Evolutionary conservation across 2,888 invertebrate species (phyloP), one percentile per base, ranked within the genome.

Genomic region (Dexiosoma caninum): DNA sequence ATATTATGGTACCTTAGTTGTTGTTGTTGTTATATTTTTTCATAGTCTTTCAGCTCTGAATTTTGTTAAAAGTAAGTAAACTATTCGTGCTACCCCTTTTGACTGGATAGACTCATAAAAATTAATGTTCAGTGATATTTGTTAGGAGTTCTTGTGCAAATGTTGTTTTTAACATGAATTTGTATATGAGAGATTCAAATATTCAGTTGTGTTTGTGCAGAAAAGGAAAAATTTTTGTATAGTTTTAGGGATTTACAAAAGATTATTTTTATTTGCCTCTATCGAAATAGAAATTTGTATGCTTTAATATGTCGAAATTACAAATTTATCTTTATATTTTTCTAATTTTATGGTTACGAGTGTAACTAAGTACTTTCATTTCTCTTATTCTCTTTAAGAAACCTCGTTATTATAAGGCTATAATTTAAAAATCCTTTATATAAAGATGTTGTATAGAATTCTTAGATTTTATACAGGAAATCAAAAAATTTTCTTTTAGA

Each of bases 91-190:
- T 19, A 32, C 10, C n/a, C 35, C 14, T 51, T 30, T 35, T 14
- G 8, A 14, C 9, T 19, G 57, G 6, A 55, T 14, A 59, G 30
- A 66, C 46, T 57, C 32, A 40, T 66, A 49, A 49, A 66, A 74
- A 35, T 46, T 9, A 74, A 62, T 53, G n/a, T 72, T 53, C 12
- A 44, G 46, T 37, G 44, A 3, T 2, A 53, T 51, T 57, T 46
- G 16, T 27, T 49, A 12, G n/a, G n/a, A 30, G 16, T 70, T n/a
- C n/a, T 14, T 44, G 4, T 5, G 27, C 14, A 10, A 37, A 37
- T 35, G 3, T 19, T 51, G 1, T n/a, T 12, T 21, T 32, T 32
- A 51, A 2, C 1, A 10, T 9, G 30, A 6, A 12, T 7, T 6
- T 19, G 9, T 7, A 7, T 66, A 9, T 40, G 19, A 19, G 2